Evolutionary conservation across 2,113 vertebrate genomes (phyloP).

Genomic region (Bubalus kerabau): DNA sequence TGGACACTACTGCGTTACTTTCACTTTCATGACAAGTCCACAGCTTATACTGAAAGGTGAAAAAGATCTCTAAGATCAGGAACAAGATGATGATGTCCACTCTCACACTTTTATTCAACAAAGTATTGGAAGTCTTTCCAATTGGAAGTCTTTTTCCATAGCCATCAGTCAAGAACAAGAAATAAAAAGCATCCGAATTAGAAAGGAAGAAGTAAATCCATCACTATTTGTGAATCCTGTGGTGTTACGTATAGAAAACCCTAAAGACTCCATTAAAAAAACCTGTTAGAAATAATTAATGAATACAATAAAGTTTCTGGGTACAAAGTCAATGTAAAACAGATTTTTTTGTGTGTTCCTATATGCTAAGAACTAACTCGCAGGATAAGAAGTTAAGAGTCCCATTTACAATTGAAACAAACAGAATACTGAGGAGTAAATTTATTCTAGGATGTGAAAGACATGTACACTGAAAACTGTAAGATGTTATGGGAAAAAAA

Average conservation of each 20-base stretch:
- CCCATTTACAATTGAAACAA: background rate
- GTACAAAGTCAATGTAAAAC: background rate
- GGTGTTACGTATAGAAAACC: background rate
- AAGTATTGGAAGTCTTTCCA: background rate
- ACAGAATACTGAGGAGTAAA: background rate
- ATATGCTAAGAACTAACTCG: background rate
- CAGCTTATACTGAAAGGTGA: background rate
- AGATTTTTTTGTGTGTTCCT: background rate
- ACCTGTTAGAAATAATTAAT: background rate
- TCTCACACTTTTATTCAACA: background rate
- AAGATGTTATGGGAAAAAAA: background rate
- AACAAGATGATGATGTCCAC: background rate
- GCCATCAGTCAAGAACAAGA: background rate
- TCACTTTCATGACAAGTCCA: background rate
- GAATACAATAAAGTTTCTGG: background rate
- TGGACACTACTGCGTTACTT: fast-evolving
- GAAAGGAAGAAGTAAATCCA: background rate
- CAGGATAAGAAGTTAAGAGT: background rate
- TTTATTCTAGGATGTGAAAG: background rate
- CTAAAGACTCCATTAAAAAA: background rate
- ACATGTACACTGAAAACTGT: background rate
- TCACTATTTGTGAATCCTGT: fast-evolving
- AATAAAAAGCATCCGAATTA: background rate
- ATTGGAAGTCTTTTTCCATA: background rate
- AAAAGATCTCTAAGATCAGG: background rate